phyloP scores from a whole-genome alignment of 2,113 vertebrate species.

The Ptychochromis oligacanthus region DNA sequence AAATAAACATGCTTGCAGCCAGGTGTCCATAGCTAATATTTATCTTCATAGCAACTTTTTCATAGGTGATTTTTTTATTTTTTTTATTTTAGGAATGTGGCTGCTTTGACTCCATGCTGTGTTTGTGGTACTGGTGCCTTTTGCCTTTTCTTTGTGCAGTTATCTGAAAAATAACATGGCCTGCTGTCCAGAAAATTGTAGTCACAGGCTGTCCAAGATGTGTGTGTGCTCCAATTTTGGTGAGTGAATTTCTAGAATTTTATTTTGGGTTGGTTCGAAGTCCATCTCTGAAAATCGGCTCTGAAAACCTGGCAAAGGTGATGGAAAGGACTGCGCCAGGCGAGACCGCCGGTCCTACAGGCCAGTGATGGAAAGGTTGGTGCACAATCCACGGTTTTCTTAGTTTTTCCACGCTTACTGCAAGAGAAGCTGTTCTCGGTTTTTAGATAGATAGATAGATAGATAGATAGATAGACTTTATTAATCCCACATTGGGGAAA shows the following conservation, averaged over 20 bases:
- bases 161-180: background rate
- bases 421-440: background rate
- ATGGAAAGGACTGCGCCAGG: background rate
- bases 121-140: background rate
- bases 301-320: background rate
- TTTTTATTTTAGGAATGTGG: background rate
- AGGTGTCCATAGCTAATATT: background rate
- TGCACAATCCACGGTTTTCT: background rate
- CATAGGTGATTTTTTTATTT: background rate
- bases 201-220: background rate
- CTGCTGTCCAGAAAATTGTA: background rate
- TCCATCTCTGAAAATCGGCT: accelerated
- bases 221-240: background rate
- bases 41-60: background rate
- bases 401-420: background rate
- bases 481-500: too few relatives aligned
- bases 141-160: background rate
- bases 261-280: accelerated
- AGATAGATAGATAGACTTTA: too few relatives aligned
- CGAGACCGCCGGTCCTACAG: background rate
- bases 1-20: too few relatives aligned
- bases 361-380: too few relatives aligned
- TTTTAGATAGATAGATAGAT: too few relatives aligned
- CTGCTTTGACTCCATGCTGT: background rate
- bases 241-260: background rate